These are phyloP conservation scores for Eudyptes chrysolophus DNA, from an alignment of 2,113 vertebrate genomes.

Conservation along the genomic window DNA sequence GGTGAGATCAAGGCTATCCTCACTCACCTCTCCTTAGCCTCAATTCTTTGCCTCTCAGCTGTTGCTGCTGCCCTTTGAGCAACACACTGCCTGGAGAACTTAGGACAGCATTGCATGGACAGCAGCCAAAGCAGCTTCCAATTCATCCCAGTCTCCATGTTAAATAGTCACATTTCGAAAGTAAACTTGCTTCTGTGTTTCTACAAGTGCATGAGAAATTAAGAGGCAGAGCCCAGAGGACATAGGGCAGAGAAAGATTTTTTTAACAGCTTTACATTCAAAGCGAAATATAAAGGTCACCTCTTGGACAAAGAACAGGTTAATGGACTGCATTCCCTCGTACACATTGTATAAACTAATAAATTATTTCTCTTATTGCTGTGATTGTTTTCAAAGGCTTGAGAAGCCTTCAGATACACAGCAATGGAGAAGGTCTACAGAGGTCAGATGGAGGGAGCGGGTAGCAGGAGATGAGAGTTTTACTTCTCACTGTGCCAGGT, in stretches of 20 bases:
- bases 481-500: not conserved
- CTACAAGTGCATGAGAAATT: not conserved
- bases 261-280: not conserved
- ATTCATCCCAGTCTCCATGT: accelerated
- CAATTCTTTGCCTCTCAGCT: not conserved
- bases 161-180: not conserved
- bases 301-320: not conserved
- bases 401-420: not conserved
- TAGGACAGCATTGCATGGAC: accelerated
- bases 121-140: not conserved
- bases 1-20: not conserved
- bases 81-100: accelerated
- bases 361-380: not conserved
- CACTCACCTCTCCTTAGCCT: not conserved
- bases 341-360: not conserved
- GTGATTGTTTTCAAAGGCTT: not conserved
- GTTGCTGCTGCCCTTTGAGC: not conserved
- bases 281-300: not conserved
- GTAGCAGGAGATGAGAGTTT: not conserved
- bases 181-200: not conserved
- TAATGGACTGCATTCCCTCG: not conserved
- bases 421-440: not conserved
- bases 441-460: not conserved
- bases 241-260: not conserved
- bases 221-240: not conserved